phyloP scores from a whole-genome alignment of 2,888 invertebrate species.

The Strigamia maritima region DNA sequence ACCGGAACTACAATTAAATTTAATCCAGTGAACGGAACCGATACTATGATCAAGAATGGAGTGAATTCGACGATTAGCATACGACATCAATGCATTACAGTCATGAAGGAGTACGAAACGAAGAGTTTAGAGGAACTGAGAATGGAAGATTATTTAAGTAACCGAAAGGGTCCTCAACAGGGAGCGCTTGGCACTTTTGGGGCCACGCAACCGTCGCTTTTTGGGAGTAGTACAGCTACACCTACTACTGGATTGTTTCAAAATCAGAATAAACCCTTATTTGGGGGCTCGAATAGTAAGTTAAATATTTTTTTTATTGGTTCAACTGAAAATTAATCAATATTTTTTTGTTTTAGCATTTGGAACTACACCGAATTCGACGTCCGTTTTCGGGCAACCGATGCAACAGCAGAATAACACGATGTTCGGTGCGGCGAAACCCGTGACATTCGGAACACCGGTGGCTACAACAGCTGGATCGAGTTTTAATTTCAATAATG shows the following conservation, averaged over 20 bases:
- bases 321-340: too few relatives aligned
- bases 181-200: slow-evolving; percentile 45
- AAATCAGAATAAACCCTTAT: slow-evolving; percentile 59
- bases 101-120: slow-evolving; percentile 96
- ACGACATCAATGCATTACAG: slow-evolving; percentile 93
- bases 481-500: not conserved
- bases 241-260: slow-evolving; percentile 45
- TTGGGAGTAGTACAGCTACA: slow-evolving; percentile 43
- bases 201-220: slow-evolving; percentile 42
- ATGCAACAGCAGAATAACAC: slow-evolving; percentile 4
- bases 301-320: not conserved
- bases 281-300: slow-evolving; percentile 52
- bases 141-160: slow-evolving; percentile 86
- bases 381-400: slow-evolving; percentile 17
- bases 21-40: slow-evolving; percentile 77
- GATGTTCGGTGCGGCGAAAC: slow-evolving; percentile 42
- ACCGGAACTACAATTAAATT: slow-evolving; percentile 81
- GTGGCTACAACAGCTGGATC: slow-evolving; percentile 41
- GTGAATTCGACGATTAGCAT: slow-evolving; percentile 81
- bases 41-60: slow-evolving; percentile 86
- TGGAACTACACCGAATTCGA: not conserved
- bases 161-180: slow-evolving; percentile 71
- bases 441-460: slow-evolving; percentile 45
- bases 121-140: slow-evolving; percentile 94
- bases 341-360: slow-evolving; percentile 31